These are phyloP conservation scores for Drosophila melanogaster DNA, from an alignment of 1,140 invertebrate species.

Conservation along the genomic window Release_6_plus_ISO1_MT NT_037436.4:9256001-9256500, in stretches of 20 bases:
- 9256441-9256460: background rate
- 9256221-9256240: constrained; percentile 31
- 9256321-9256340: constrained; percentile 7
- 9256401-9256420: constrained; percentile 73
- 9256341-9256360: constrained; percentile 36
- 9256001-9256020: constrained; percentile 28
- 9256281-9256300: constrained; percentile 26
- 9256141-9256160: constrained; percentile 56
- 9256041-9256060: constrained; percentile 18
- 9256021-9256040: constrained; percentile 5
- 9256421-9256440: constrained; percentile 57
- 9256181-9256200: constrained; percentile 65
- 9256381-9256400: constrained; percentile 67
- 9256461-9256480: constrained; percentile 74
- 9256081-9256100: background rate
- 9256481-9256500: constrained; percentile 84
- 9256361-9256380: constrained; percentile 73
- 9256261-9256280: constrained; percentile 19
- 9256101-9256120: background rate
- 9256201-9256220: constrained; percentile 46
- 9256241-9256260: constrained; percentile 40
- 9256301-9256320: constrained; percentile 30
- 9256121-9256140: constrained; percentile 15
- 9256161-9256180: constrained; percentile 61
- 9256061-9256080: background rate